Evolutionary conservation across 1,140 invertebrate species (phyloP).

Genomic region (Oscheius sp.): DNA sequence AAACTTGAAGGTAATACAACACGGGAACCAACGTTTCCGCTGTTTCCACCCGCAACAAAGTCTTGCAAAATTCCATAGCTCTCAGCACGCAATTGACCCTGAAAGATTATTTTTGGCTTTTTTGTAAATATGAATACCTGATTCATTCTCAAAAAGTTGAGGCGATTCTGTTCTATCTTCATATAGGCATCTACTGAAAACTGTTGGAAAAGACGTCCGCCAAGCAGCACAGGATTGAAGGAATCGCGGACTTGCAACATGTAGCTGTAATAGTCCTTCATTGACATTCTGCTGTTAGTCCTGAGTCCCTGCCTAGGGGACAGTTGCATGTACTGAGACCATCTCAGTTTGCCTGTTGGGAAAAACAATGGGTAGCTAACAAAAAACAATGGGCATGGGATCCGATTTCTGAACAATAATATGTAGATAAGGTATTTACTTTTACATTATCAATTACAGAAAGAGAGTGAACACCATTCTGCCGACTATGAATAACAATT

Average conservation of each 20-base stretch:
- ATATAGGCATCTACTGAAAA: conserved; percentile 20
- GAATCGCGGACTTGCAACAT: not conserved
- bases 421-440: too few relatives aligned
- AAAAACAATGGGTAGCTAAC: too few relatives aligned
- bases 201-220: conserved; percentile 27
- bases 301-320: too few relatives aligned
- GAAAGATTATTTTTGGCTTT: not conserved
- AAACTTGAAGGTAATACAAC: conserved; percentile 25
- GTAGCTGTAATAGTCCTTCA: conserved; percentile 21
- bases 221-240: conserved; percentile 31
- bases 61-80: conserved; percentile 4
- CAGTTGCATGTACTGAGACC: too few relatives aligned
- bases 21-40: not conserved
- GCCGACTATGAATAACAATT: too few relatives aligned
- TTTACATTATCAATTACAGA: too few relatives aligned
- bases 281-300: too few relatives aligned
- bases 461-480: too few relatives aligned
- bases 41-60: conserved; percentile 8
- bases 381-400: too few relatives aligned
- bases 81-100: conserved; percentile 6
- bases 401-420: too few relatives aligned
- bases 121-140: not conserved
- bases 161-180: conserved; percentile 29
- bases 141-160: conserved; percentile 10
- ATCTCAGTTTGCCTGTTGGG: too few relatives aligned